Percentiles rank a stretch among this genome's conserved stretches.
Conservation (phyloP, 2,888 invertebrate species). For the Pomacea canaliculata region DNA sequence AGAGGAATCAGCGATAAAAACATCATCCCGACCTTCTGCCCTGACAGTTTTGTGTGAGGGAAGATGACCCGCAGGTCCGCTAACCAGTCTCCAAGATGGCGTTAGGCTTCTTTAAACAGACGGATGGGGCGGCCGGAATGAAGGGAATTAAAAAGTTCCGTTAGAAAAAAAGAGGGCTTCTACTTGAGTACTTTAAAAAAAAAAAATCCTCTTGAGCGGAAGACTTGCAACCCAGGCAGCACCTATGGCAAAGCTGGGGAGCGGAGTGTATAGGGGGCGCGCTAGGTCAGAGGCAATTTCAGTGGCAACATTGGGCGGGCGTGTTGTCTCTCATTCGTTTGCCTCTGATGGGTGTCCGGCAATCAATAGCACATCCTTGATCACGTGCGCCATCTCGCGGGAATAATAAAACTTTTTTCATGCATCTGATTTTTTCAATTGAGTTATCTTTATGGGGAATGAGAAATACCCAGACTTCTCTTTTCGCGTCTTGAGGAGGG, state of each 20-base stretch:
- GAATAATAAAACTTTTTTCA: constrained; percentile 34
- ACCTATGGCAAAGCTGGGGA: constrained; percentile 29
- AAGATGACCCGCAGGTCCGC: neutral
- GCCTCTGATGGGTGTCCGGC: constrained; percentile 23
- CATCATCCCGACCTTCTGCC: too few relatives aligned
- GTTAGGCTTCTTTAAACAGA: constrained; percentile 21
- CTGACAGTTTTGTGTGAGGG: too few relatives aligned
- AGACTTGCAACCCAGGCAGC: neutral
- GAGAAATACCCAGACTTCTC: constrained; percentile 25
- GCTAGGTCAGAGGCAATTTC: constrained; percentile 30
- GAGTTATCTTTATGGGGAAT: constrained; percentile 31
- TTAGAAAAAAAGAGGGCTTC: constrained; percentile 1
- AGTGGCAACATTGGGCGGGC: constrained; percentile 14
- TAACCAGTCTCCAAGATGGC: constrained; percentile 24
- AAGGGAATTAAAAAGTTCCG: neutral
- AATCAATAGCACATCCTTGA: constrained; percentile 30
- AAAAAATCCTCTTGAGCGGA: too few relatives aligned
- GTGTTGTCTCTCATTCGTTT: constrained; percentile 7
- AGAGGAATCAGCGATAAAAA: too few relatives aligned
- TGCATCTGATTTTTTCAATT: constrained; percentile 37
- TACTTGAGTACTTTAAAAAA: neutral
- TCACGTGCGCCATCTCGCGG: constrained; percentile 22
- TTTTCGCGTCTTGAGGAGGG: neutral
- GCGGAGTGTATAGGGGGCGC: constrained; percentile 28
- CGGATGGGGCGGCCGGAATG: constrained; percentile 18